Evolutionary conservation across 1,140 invertebrate genomes (phyloP), one percentile per base, ranked within the genome.

Genomic region (Saccostrea echinata): DNA sequence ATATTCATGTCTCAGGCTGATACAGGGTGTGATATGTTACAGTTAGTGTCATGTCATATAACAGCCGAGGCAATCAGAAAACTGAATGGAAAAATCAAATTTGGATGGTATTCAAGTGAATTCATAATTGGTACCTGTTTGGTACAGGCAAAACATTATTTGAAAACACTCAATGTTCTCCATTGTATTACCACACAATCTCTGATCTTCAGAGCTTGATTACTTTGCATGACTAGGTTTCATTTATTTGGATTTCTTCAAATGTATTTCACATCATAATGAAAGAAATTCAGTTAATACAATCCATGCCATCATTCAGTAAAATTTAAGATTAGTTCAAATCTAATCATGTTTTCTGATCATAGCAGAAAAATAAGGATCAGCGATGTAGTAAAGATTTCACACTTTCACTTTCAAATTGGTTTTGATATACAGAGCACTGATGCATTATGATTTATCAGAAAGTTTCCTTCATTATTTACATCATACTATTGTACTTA

Each of bases 131-230:
- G 27, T 33, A 76, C 68, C 68, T 76, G 57, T 21, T 64, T 64
- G 57, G 24, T 64, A 64, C 57, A 64, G 24, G 57, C 57, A 64
- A 64, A 24, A 76, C 68, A 30, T 13, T 16, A 76, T 76, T 76
- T 76, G 68, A 33, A 76, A 33, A 76, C 24, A 76, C 9, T 33
- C 13, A 76, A 30, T 6, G 68, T 27, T 76, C 68, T 76, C 24
- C 24, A 18, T 76, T 61, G n/a, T 76, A 76, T 76, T 76, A 76
- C 68, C 24, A 33, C 68, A 13, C 68, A 3, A 76, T 76, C 68
- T 13, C 27, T 30, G 68, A 30, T 76, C 30, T 30, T 16, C 68
- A 33, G 30, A 30, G 68, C 24, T 30, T 30, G 68, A 76, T 76
- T 30, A 76, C 11, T 30, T 76, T 76, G 27, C 68, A 27, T 76